Conservation (phyloP, 2,113 vertebrate species). For the Narcine bancroftii region DNA sequence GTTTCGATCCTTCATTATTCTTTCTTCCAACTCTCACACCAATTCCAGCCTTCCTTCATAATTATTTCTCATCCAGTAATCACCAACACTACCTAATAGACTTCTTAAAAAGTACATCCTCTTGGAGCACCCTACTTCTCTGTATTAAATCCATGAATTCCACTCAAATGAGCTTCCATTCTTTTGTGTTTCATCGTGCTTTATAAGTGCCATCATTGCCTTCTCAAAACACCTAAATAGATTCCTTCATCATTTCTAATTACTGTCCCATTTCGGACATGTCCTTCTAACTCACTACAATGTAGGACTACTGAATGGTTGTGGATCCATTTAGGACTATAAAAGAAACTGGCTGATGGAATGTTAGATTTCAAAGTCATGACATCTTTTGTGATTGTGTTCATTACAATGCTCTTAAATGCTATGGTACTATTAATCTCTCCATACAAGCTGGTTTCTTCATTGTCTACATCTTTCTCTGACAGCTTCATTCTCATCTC, state of each 20-base stretch:
- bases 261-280: not conserved
- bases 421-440: not conserved
- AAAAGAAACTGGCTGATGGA: not conserved
- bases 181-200: too few species aligned
- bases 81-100: too few species aligned
- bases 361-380: not conserved
- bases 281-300: not conserved
- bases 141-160: too few species aligned
- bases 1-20: not conserved
- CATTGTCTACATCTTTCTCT: not conserved
- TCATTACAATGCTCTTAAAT: not conserved
- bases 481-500: not conserved
- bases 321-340: not conserved
- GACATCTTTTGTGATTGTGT: not conserved
- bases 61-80: not conserved
- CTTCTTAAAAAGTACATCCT: too few species aligned
- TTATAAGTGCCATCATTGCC: too few species aligned
- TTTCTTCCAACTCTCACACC: not conserved
- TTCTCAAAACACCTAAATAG: not conserved
- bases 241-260: not conserved
- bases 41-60: not conserved
- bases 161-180: too few species aligned
- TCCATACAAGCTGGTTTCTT: not conserved
- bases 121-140: too few species aligned
- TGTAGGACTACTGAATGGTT: not conserved